A percentile compares a stretch with the other conserved stretches of the same genome.
phyloP scores from a whole-genome alignment of 2,113 vertebrate species.

The Pangasianodon gigas region DNA sequence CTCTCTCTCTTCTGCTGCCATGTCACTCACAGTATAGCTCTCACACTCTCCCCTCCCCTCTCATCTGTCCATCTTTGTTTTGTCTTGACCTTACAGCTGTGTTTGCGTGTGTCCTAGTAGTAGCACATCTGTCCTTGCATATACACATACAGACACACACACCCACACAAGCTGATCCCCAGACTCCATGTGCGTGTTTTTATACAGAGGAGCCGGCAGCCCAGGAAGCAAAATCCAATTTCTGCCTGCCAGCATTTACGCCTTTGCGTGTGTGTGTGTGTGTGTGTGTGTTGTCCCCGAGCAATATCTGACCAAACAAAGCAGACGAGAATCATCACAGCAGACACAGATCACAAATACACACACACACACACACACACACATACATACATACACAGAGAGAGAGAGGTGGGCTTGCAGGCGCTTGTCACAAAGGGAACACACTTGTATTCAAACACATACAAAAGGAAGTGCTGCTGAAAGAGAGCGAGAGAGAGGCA shows the following conservation, averaged over 20 bases:
- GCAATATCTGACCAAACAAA: conserved; percentile 45
- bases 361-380: conserved; percentile 25
- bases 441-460: conserved; percentile 21
- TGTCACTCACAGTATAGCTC: not conserved
- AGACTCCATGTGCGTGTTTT: conserved; percentile 9
- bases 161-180: conserved; percentile 10
- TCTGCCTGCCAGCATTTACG: conserved; percentile 46
- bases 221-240: conserved; percentile 54
- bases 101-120: not conserved
- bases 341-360: conserved; percentile 23
- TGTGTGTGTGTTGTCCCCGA: conserved; percentile 29
- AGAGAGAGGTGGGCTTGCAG: conserved; percentile 30
- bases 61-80: conserved; percentile 16
- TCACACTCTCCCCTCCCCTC: not conserved
- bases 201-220: conserved; percentile 4
- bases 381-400: conserved; percentile 25
- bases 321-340: conserved; percentile 38
- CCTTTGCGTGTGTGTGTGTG: not conserved
- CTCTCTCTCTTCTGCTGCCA: not conserved
- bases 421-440: conserved; percentile 32
- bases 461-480: conserved; percentile 47
- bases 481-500: not conserved
- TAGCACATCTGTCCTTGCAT: not conserved
- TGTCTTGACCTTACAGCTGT: not conserved
- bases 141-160: not conserved